These are phyloP conservation scores for Plodia interpunctella DNA, from an alignment of 1,140 invertebrate species.

Conservation along the genomic window DNA sequence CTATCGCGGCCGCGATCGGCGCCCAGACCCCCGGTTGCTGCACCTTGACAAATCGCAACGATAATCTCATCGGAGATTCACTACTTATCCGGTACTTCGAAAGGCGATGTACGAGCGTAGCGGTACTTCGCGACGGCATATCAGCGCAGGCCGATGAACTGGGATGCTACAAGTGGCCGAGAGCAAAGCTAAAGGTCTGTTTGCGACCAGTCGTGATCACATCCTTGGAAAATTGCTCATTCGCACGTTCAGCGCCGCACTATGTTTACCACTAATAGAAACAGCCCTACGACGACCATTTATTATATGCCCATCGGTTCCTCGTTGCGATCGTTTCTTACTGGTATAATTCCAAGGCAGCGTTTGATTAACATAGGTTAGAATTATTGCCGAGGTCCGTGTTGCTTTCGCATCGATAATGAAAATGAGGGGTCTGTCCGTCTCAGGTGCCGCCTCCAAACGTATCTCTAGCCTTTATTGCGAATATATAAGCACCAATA, in stretches of 20 bases:
- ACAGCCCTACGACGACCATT: slow-evolving; percentile 9
- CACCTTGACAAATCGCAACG: slow-evolving; percentile 40
- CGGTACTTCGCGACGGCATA: slow-evolving; percentile 21
- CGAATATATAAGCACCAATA: slow-evolving; percentile 29
- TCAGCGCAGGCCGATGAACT: slow-evolving; percentile 19
- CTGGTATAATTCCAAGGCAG: slow-evolving; percentile 46
- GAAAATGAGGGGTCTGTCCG: slow-evolving; percentile 46
- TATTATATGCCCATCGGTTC: slow-evolving; percentile 10
- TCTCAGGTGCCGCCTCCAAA: slow-evolving; percentile 21
- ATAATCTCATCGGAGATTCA: slow-evolving; percentile 28
- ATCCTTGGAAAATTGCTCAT: slow-evolving; percentile 37
- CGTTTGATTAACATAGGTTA: slow-evolving; percentile 44
- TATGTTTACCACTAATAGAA: slow-evolving; percentile 24
- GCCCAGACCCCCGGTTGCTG: slow-evolving; percentile 22
- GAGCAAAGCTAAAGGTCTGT: slow-evolving; percentile 9
- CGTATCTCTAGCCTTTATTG: slow-evolving; percentile 30
- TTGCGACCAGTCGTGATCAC: slow-evolving; percentile 26
- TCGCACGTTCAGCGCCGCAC: slow-evolving; percentile 19
- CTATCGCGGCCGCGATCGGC: slow-evolving; percentile 38
- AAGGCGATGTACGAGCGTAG: slow-evolving; percentile 16
- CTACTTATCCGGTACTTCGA: slow-evolving; percentile 10
- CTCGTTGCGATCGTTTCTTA: slow-evolving; percentile 16
- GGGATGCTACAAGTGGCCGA: slow-evolving; percentile 21
- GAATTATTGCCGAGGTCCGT: slow-evolving; percentile 26
- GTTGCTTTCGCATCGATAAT: slow-evolving; percentile 49